phyloP scores from a whole-genome alignment of 2,113 vertebrate genomes.

The Talpa occidentalis region DNA sequence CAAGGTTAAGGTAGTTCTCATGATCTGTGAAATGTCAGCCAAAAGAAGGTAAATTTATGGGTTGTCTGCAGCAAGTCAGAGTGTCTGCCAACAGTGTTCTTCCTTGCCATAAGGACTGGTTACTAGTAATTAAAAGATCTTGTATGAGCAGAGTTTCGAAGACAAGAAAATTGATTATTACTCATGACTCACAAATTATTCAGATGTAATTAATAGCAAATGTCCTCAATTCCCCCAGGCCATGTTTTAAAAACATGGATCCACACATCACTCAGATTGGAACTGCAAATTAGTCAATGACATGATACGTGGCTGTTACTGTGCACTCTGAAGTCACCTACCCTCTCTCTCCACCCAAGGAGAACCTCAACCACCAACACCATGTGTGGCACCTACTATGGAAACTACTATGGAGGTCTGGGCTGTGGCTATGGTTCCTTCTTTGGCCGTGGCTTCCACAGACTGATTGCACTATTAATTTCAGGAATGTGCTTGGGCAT shows the following conservation, averaged over 20 bases:
- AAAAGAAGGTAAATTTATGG: neutral
- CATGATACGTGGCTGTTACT: neutral
- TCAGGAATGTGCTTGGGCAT: too few relatives aligned
- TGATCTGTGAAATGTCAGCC: neutral
- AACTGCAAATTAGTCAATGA: neutral
- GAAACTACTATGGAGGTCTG: constrained; percentile 31
- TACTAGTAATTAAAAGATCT: neutral
- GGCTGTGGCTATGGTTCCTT: neutral
- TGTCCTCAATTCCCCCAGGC: neutral
- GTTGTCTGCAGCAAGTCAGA: neutral
- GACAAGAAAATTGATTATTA: neutral
- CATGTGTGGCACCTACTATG: constrained; percentile 52
- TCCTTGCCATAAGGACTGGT: neutral
- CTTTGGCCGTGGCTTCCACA: constrained; percentile 12
- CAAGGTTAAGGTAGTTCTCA: neutral
- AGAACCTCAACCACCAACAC: neutral
- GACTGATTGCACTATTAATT: too few relatives aligned
- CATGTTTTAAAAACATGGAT: neutral
- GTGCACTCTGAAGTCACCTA: neutral
- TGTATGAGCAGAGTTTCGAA: neutral
- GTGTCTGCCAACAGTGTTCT: neutral
- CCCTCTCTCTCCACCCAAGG: neutral
- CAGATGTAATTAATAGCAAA: neutral
- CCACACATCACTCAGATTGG: constrained; percentile 23
- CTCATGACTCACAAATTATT: neutral